A percentile compares a stretch with the other conserved stretches of the same genome.
Evolutionary conservation across 1,140 invertebrate genomes (phyloP).

Genomic region (Medauroidea extradentata): DNA sequence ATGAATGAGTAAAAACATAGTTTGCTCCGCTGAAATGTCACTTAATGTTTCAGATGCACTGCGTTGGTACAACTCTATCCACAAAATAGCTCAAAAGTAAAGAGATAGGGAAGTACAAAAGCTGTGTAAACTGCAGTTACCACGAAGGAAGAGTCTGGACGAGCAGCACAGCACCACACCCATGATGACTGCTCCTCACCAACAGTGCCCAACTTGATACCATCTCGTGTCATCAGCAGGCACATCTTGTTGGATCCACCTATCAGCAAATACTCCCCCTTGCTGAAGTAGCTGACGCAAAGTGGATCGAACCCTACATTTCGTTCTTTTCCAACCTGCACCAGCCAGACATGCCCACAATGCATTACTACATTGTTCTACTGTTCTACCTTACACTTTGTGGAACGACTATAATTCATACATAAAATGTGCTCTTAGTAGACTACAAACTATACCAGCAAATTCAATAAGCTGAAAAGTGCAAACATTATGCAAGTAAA

Average conservation of each 20-base stretch:
- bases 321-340: conserved; percentile 28
- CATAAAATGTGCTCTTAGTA: not conserved
- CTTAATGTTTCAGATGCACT: no score
- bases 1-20: no score
- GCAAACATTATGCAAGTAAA: no score
- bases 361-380: not conserved
- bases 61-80: no score
- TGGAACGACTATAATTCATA: not conserved
- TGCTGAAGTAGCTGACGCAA: conserved; percentile 69
- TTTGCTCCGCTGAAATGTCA: no score
- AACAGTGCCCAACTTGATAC: conserved; percentile 69
- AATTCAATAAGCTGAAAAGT: not conserved
- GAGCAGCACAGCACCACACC: conserved; percentile 79
- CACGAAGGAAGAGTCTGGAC: conserved; percentile 67
- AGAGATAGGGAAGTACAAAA: no score
- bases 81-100: no score
- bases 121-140: no score
- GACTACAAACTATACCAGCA: not conserved
- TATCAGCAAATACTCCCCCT: conserved; percentile 80
- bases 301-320: conserved; percentile 79
- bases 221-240: conserved; percentile 78
- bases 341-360: not conserved
- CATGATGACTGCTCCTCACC: conserved; percentile 74
- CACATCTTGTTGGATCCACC: conserved; percentile 77
- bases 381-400: not conserved